Evolutionary conservation across 2,797 vertebrate species (phyloP).

Genomic region (Decapterus maruadsi): DNA sequence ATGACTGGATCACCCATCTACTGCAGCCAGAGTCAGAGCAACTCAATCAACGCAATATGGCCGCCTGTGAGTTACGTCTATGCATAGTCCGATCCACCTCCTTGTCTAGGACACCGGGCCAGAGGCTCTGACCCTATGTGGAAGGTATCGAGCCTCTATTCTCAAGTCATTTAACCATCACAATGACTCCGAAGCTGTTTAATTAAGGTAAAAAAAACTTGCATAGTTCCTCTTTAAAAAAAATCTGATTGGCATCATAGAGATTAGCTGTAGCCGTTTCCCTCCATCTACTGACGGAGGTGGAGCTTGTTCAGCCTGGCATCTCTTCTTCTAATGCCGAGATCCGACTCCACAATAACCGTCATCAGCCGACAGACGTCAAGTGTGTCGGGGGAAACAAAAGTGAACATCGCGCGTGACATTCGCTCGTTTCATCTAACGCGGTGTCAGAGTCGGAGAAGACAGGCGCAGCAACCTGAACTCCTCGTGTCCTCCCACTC

Average conservation of each 20-base stretch:
- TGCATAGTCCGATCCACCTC: too few species aligned
- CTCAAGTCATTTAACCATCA: too few species aligned
- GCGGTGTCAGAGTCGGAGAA: not conserved
- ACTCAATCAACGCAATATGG: too few species aligned
- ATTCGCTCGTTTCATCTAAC: not conserved
- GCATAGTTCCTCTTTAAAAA: not conserved
- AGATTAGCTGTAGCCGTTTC: not conserved
- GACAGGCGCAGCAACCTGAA: not conserved
- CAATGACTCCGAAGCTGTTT: too few species aligned
- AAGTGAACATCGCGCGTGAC: not conserved
- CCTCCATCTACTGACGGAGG: not conserved
- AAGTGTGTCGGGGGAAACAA: not conserved
- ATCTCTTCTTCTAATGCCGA: not conserved
- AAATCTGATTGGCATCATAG: not conserved
- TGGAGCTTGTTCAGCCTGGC: not conserved
- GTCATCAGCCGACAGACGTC: not conserved
- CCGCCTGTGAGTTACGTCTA: too few species aligned
- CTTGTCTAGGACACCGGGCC: too few species aligned
- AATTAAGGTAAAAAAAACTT: too few species aligned
- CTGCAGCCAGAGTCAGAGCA: too few species aligned
- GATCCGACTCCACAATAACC: not conserved
- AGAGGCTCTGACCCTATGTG: too few species aligned
- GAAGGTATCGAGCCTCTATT: too few species aligned
- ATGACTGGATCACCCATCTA: too few species aligned
- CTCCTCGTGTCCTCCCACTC: not conserved